Evolutionary conservation across 2,797 vertebrate species (phyloP), one percentile per base, ranked within the genome.

Genomic region (Gymnothorax reevesii): DNA sequence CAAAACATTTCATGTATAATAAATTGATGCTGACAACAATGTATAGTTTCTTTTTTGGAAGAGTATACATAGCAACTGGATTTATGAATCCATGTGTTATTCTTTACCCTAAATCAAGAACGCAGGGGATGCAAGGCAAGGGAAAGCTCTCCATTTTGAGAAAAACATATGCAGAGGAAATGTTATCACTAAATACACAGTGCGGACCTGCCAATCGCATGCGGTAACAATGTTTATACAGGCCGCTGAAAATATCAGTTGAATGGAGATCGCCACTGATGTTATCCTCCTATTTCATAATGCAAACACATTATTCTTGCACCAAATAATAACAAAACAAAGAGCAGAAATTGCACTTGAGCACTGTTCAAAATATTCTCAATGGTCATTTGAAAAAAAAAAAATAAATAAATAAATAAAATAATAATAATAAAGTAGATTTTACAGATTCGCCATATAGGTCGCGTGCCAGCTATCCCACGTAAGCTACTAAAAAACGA

Each of bases 151-250:
- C 10, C 15, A 52, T 79, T 79, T 52, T 73, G 71, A 33, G 71
- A 73, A 73, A 73, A 73, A 15, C 49, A 80, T 54, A 80, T n/a
- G 52, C 77, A 22, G 77, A 80, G 49, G 49, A 80, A 54, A 22
- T 80, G 17, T 54, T 80, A 54, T 55, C 27, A 80, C 77, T 8
- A 55, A 80, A 55, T 20, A 55, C 17, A 54, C 77, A 49, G 49
- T 55, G 52, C 7, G 54, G 71, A 54, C 17, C 49, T 22, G 17
- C 13, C 52, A 22, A 80, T 55, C 52, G 54, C 49, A 55, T 33
- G 10, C 27, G 7, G 3, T 13, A 22, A 8, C 77, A 80, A 80
- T 80, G 77, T 80, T 80, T 10, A 8, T 10, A 22, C 2, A 80
- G 8, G 49, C 52, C 20, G 10, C 52, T 54, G 55, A 54, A 52